Percentiles rank a stretch among this genome's conserved stretches.
Evolutionary conservation across 1,140 invertebrate species (phyloP).

Genomic region (Lasioglossum baleicum): DNA sequence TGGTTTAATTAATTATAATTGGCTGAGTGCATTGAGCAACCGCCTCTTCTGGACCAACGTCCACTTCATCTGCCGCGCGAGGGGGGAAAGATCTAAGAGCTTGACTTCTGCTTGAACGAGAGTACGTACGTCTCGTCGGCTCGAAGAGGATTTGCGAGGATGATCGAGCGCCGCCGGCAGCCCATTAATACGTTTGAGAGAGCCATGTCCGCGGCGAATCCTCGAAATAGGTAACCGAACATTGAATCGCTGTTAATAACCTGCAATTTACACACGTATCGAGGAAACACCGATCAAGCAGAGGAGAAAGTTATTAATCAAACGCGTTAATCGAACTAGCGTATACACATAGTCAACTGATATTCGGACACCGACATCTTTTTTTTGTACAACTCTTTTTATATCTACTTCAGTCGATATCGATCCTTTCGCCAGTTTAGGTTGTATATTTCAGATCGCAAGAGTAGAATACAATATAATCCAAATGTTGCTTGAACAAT

Average conservation of each 20-base stretch:
- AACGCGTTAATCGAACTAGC: constrained; percentile 40
- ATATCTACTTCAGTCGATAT: background rate
- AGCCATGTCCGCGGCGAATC: constrained; percentile 26
- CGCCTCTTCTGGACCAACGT: constrained; percentile 49
- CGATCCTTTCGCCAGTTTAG: background rate
- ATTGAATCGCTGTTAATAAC: constrained; percentile 54
- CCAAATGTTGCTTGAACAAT: background rate
- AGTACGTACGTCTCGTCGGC: constrained; percentile 46
- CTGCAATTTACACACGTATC: constrained; percentile 9
- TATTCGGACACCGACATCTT: background rate
- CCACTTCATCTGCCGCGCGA: constrained; percentile 55
- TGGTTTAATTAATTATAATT: constrained; percentile 65
- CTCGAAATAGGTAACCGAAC: constrained; percentile 54
- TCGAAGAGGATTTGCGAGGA: constrained; percentile 53
- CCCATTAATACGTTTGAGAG: constrained; percentile 59
- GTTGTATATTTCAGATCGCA: no score
- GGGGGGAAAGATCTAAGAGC: constrained; percentile 39
- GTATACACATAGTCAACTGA: background rate
- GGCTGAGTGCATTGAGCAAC: constrained; percentile 53
- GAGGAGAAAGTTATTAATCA: constrained; percentile 33
- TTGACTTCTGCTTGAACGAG: constrained; percentile 49
- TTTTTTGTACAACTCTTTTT: no score
- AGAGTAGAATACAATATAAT: no score
- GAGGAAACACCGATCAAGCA: constrained; percentile 9
- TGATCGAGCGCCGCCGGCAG: constrained; percentile 53